A percentile compares a stretch with the other conserved stretches of the same genome.
Conservation (phyloP, 2,888 invertebrate species). For the Sarcophaga subvicina region DNA sequence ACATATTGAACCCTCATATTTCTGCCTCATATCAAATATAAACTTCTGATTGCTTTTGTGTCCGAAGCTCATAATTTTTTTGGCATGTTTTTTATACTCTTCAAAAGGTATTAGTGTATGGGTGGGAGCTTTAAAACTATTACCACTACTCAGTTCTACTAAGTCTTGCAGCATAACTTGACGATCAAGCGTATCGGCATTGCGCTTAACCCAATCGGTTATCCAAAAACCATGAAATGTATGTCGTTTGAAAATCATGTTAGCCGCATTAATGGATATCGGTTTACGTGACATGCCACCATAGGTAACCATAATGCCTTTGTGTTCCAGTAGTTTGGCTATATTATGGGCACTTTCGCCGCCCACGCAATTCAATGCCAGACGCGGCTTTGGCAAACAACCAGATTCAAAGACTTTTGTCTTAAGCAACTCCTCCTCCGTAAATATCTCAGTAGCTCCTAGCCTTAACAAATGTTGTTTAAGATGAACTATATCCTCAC, state of each 20-base stretch:
- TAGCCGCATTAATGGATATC: constrained; percentile 89
- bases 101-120: constrained; percentile 87
- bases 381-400: constrained; percentile 85
- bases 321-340: constrained; percentile 87
- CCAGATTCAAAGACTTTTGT: constrained; percentile 85
- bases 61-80: constrained; percentile 85
- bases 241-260: constrained; percentile 92
- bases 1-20: not conserved
- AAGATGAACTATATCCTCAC: constrained; percentile 87
- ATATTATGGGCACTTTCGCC: constrained; percentile 94
- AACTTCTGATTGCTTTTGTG: constrained; percentile 91
- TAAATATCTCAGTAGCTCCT: constrained; percentile 93
- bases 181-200: constrained; percentile 84
- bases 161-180: constrained; percentile 90
- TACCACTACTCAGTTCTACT: constrained; percentile 86
- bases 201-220: constrained; percentile 89
- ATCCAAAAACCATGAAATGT: constrained; percentile 94
- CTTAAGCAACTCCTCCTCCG: constrained; percentile 89
- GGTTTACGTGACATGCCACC: constrained; percentile 97
- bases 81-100: constrained; percentile 89
- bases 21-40: constrained; percentile 81
- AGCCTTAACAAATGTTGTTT: constrained; percentile 86
- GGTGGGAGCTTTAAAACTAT: constrained; percentile 88
- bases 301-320: constrained; percentile 95
- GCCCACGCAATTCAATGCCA: constrained; percentile 97